phyloP scores from a whole-genome alignment of 2,888 invertebrate species.

The Alloscopus bannaensis region DNA sequence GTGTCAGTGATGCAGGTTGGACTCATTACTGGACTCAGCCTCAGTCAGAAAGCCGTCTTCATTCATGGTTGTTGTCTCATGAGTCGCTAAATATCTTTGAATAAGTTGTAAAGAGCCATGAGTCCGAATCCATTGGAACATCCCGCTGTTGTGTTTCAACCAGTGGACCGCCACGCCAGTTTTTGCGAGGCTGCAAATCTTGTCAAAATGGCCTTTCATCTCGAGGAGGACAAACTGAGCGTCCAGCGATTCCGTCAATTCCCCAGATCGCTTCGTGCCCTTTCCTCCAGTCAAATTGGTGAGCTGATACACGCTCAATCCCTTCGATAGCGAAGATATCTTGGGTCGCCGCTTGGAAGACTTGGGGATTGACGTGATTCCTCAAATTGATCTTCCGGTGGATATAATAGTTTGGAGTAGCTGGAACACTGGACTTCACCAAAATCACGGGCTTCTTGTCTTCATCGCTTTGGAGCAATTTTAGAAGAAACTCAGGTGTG shows the following conservation, averaged over 20 bases:
- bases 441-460: too few relatives aligned
- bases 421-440: slow-evolving; percentile 4
- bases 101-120: background rate
- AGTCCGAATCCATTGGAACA: background rate
- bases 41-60: background rate
- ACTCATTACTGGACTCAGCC: background rate
- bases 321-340: background rate
- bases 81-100: background rate
- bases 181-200: background rate
- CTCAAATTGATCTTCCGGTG: background rate
- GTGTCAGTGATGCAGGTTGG: background rate
- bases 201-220: background rate
- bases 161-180: background rate
- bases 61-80: background rate
- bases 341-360: background rate
- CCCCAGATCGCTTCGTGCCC: background rate
- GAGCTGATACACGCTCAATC: background rate
- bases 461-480: too few relatives aligned
- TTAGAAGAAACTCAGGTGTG: too few relatives aligned
- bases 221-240: background rate
- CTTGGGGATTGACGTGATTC: background rate
- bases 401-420: background rate
- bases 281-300: background rate
- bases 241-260: background rate
- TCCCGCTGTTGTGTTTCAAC: background rate